Base-by-base conservation (phyloP, 2,888 invertebrate genomes). In the Hirtodrosophila confusa region DNA sequence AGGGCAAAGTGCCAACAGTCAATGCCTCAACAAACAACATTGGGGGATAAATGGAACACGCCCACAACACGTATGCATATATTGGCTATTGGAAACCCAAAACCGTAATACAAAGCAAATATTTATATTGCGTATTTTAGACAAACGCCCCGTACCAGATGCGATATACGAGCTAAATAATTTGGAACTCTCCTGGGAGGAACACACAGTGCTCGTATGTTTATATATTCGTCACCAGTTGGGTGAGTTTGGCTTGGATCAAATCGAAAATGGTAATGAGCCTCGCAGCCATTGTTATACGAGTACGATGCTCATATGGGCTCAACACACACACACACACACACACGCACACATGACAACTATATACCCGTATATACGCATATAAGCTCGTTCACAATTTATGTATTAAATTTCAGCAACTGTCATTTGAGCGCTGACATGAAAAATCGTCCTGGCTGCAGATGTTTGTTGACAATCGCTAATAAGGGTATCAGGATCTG, bases 111-210 rank as follows among this genome's bases (percentile, higher is more conserved):
- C 79, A 63, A 78, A 49, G 39, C 62, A 78, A 84, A 79, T 80
- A 78, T 78, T 84, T 78, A 64, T 75, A 56, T 78, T 66, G 61
- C 62, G 44, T 63, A 79, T 69, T 79, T 78, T 69, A 64, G 65
- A 72, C 65, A 69, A 64, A 45, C 50, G 40, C 27, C 27, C 36
- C 48, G 33, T 53, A n/a, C 24, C 56, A 63, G 64, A 61, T 57
- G 74, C 54, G 48, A 27, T 37, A 41, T 27, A 27, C 6, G 6
- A 6, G 27, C 35, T 11, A 33, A 68, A 41, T 17, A 37, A 10
- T 29, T 39, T 12, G 11, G 8, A 54, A 8, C 37, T 17, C 51
- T 48, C 35, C 3, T 33, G 48, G 10, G 24, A 7, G 29, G 24
- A 9, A 36, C 12, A 61, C 10, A 45, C 17, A 17, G 17, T 17